Percentiles rank a stretch among this genome's conserved stretches.
These are phyloP conservation scores for Drosophila saltans DNA, from an alignment of 1,140 invertebrate genomes.

Conservation along the genomic window DNA sequence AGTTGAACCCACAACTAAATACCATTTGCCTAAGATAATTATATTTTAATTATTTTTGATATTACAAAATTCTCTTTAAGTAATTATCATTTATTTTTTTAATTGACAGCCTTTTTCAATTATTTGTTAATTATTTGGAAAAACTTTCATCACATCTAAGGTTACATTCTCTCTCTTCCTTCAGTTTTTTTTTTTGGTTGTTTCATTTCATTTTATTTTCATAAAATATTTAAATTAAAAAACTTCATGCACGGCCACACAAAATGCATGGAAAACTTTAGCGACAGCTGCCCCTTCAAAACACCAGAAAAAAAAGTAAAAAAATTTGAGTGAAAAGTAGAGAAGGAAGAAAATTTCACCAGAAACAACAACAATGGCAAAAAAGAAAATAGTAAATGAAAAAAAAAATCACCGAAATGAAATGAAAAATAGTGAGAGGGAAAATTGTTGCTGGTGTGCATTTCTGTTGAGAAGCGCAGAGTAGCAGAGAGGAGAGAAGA, in stretches of 20 bases:
- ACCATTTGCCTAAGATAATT: too few species aligned
- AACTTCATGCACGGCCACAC: constrained; percentile 61
- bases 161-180: too few species aligned
- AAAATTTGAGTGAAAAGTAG: constrained; percentile 50
- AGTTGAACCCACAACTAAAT: too few species aligned
- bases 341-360: constrained; percentile 17
- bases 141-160: neutral
- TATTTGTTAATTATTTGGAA: neutral
- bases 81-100: too few species aligned
- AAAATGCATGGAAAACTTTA: constrained; percentile 60
- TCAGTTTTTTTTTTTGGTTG: neutral
- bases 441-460: constrained; percentile 38
- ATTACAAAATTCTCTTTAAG: too few species aligned
- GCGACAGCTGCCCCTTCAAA: constrained; percentile 51
- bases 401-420: constrained; percentile 32
- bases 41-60: too few species aligned
- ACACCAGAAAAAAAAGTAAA: constrained; percentile 38
- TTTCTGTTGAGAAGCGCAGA: constrained; percentile 9
- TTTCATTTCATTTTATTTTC: constrained; percentile 46
- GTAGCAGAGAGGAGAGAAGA: neutral
- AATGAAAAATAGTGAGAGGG: constrained; percentile 47
- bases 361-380: neutral
- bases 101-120: neutral
- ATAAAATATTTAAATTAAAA: constrained; percentile 63
- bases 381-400: constrained; percentile 36